A percentile compares a stretch with the other conserved stretches of the same genome.
Evolutionary conservation across 2,797 vertebrate species (phyloP).

Genomic region (Aythya fuligula): DNA sequence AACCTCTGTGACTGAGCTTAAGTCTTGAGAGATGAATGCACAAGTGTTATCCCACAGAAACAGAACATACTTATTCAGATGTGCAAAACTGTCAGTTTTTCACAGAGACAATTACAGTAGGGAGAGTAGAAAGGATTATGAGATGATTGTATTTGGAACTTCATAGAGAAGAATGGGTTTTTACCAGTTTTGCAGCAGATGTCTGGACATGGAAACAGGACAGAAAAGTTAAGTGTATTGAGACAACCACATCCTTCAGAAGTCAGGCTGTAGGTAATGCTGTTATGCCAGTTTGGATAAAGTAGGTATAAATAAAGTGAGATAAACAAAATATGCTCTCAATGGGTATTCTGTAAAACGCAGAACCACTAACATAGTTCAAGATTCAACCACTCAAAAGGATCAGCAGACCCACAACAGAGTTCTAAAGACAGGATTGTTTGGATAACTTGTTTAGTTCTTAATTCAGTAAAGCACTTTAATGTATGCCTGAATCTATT

Average conservation of each 20-base stretch:
- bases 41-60: neutral
- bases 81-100: conserved; percentile 12
- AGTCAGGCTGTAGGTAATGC: conserved; percentile 6
- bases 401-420: conserved; percentile 50
- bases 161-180: neutral
- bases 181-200: conserved; percentile 42
- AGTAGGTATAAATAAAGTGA: neutral
- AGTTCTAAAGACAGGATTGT: conserved; percentile 55
- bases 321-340: conserved; percentile 14
- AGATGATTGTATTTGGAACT: conserved; percentile 11
- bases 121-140: neutral
- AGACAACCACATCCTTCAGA: neutral
- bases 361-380: conserved; percentile 42
- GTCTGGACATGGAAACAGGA: conserved; percentile 2
- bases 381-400: neutral
- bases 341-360: neutral
- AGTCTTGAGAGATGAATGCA: neutral
- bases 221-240: neutral
- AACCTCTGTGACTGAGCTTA: conserved; percentile 1
- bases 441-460: conserved; percentile 64
- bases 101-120: neutral
- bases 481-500: conserved; percentile 47
- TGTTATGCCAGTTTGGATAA: conserved; percentile 22
- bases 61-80: conserved; percentile 8
- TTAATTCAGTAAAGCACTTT: conserved; percentile 61